Base-by-base conservation (phyloP, 2,797 vertebrate species). In the Allobates femoralis region DNA sequence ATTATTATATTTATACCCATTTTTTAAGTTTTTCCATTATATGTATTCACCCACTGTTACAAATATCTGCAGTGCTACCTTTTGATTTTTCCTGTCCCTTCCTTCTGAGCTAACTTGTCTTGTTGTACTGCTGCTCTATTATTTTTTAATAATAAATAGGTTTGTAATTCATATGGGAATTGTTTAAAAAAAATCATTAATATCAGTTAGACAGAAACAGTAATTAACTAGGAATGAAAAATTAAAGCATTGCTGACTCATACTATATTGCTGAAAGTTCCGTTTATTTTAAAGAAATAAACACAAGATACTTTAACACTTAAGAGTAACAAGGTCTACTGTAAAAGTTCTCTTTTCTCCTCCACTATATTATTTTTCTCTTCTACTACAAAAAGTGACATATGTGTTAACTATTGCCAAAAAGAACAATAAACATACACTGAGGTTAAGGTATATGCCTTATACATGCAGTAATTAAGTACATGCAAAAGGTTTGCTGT, bases 341-440 rank as follows among this genome's bases (percentile, higher is more conserved):
- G 77, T 41, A 75, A 58, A 56, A 60, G 55, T 26, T 41, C 58
- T 79, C 8, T 23, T n/a, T n/a, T 58, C 32, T 28, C n/a, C n/a
- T 30, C 50, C 2, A 21, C 76, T 79, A 79, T 71, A 71, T 82
- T 73, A 16, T 73, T 73, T 51, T 30, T 82, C 51, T 83, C 15
- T 83, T 58, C 81, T 83, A 83, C 81, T 83, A 83, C 81, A 83
- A 83, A 82, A 73, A n/a, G 81, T 74, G 66, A 83, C 81, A 83
- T 82, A 82, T 58, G 81, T 26, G 37, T 67, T 69, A 37, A 71
- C 80, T 67, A 69, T 55, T 32, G 79, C 64, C 53, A 81, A 66
- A 18, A 53, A 69, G 64, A 69, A 81, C 81, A 83, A 71, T 8
- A 60, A 58, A 74, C 66, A 74, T 83, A 83, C 81, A 74, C 18